A percentile compares a stretch with the other conserved stretches of the same genome.
Evolutionary conservation across 64 coral and sea anemone genomes (phyloP).

Genomic region (Stylophora pistillata): DNA sequence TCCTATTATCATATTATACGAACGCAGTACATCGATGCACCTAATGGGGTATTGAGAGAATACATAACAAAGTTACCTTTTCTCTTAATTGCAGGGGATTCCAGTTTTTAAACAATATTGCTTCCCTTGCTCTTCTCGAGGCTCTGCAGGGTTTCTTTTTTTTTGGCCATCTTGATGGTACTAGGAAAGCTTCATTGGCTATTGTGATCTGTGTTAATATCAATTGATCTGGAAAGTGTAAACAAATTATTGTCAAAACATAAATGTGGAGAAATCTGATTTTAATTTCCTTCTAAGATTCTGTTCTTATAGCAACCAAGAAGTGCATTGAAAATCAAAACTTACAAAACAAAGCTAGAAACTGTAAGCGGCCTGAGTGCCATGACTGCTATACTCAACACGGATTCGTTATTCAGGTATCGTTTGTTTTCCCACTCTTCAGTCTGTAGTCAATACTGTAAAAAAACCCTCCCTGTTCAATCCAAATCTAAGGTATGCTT

Average conservation of each 20-base stretch:
- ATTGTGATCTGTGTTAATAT: neutral
- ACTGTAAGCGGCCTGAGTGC: too few species aligned
- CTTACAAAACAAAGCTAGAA: too few species aligned
- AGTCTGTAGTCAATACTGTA: too few species aligned
- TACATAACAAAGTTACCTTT: slow-evolving; percentile 18
- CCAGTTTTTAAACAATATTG: slow-evolving; percentile 6
- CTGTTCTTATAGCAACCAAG: too few species aligned
- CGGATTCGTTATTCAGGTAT: too few species aligned
- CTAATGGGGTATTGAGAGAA: neutral
- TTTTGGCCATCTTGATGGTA: neutral
- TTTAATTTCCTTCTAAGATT: too few species aligned
- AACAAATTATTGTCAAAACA: neutral
- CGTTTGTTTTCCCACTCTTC: too few species aligned
- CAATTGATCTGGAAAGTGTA: neutral
- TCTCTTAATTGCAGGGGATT: slow-evolving; percentile 1
- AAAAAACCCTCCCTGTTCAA: too few species aligned
- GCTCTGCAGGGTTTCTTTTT: slow-evolving; percentile 11
- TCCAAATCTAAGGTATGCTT: too few species aligned
- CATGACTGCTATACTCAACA: too few species aligned
- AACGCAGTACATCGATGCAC: neutral
- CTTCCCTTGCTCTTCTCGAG: slow-evolving; percentile 7
- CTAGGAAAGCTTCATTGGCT: slow-evolving; percentile 9
- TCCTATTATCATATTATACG: too few species aligned
- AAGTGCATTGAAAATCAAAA: too few species aligned
- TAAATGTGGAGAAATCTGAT: neutral